A percentile compares a stretch with the other conserved stretches of the same genome.
phyloP scores from a whole-genome alignment of 2,797 vertebrate genomes.

The Urocyon cinereoargenteus region DNA sequence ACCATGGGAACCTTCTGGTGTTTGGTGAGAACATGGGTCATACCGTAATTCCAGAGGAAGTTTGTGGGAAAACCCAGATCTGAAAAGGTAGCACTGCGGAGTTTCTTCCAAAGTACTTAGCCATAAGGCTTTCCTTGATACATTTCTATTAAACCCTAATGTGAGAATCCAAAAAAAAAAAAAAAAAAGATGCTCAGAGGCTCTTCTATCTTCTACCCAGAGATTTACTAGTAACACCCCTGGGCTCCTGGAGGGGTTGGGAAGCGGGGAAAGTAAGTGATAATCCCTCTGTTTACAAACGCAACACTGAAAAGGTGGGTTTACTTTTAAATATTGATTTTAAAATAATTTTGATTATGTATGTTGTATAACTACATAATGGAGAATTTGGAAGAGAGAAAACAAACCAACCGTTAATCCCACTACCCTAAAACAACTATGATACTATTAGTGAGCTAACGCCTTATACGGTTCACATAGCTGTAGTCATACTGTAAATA shows the following conservation, averaged over 20 bases:
- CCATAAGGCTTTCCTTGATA: not conserved
- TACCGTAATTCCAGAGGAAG: not conserved
- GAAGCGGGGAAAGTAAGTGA: not conserved
- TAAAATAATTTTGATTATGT: constrained; percentile 7
- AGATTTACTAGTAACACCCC: not conserved
- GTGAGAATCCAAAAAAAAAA: not conserved
- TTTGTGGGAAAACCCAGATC: not conserved
- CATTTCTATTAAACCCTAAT: not conserved
- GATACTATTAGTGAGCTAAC: not conserved
- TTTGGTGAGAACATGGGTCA: not conserved
- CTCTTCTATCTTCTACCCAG: not conserved
- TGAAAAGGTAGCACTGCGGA: not conserved
- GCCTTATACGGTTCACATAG: not conserved
- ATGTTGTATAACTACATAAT: not conserved
- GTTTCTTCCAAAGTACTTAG: not conserved
- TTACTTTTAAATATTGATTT: not conserved
- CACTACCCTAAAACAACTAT: not conserved
- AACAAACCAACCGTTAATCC: not conserved
- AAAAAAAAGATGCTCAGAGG: not conserved
- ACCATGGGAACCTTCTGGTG: rapidly evolving
- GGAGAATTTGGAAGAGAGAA: not conserved
- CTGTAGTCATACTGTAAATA: constrained; percentile 18
- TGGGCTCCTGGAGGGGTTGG: too few species aligned
- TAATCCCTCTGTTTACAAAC: not conserved
- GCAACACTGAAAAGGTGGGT: not conserved